Evolutionary conservation across 2,797 vertebrate species (phyloP), one percentile per base, ranked within the genome.

Genomic region (Vireo griseus): DNA sequence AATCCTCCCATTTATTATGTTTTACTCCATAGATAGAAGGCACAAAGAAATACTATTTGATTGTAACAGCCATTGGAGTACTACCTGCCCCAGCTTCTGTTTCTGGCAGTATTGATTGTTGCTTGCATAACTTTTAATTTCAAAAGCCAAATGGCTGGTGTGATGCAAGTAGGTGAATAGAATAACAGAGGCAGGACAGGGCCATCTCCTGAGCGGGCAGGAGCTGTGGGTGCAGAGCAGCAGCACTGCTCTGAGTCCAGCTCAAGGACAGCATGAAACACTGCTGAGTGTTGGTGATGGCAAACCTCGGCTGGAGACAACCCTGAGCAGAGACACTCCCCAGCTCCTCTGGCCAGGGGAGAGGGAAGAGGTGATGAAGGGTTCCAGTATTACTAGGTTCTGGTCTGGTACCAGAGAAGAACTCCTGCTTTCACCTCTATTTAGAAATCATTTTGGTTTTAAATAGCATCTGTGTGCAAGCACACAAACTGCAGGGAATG

Each of bases 341-440:
- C 6, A 4, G 48, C 25, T 33, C 39, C 55, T 62, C 44, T 0
- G 0, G 16, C 35, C 39, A 50, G 10, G 17, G 18, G 2, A 51
- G 15, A n/a, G 55, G 16, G 21, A 66, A 28, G 28, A 42, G 42
- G 15, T 3, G 7, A 52, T 37, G 47, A 37, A 51, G 25, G 40
- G 26, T 13, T 81, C 21, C 42, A 62, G 4, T 14, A 5, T 6
- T 16, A 9, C 25, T 9, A 16, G 31, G 29, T 47, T 76, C 74
- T 62, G 65, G 4, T 47, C 69, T 68, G 31, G 13, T 26, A n/a
- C 12, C 48, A 39, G 18, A 35, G 24, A 29, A 24, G 26, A 18
- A 16, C 11, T 44, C 14, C 16, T 5, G 2, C n/a, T 76, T 86
- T 52, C 16, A 15, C 33, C 33, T 54, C 59, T 40, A 7, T 63